Percentiles rank a stretch among this genome's conserved stretches.
These are phyloP conservation scores for Heteromyza rotundicornis DNA, from an alignment of 2,888 invertebrate genomes.

Conservation along the genomic window DNA sequence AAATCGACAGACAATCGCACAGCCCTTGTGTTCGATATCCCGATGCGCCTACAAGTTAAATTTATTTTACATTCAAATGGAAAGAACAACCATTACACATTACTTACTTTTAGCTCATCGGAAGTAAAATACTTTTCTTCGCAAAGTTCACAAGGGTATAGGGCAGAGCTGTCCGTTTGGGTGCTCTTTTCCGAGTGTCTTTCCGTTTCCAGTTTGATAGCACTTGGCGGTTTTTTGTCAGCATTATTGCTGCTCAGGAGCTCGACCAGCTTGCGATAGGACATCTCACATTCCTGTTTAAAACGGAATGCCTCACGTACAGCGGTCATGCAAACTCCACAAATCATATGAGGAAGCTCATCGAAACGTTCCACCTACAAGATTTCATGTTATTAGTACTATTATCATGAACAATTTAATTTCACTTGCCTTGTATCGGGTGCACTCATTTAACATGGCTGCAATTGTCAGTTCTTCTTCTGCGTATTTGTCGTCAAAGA, in stretches of 20 bases:
- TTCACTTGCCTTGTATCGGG: constrained; percentile 34
- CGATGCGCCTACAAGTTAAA: constrained; percentile 26
- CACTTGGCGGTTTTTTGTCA: background rate
- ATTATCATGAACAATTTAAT: background rate
- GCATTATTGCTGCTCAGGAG: constrained; percentile 21
- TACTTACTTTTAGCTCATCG: constrained; percentile 30
- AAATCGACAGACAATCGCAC: constrained; percentile 47
- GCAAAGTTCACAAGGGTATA: constrained; percentile 42
- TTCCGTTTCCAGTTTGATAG: background rate
- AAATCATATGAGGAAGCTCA: constrained; percentile 51
- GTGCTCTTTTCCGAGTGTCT: constrained; percentile 25
- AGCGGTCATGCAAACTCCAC: constrained; percentile 44
- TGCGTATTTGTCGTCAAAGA: constrained; percentile 35
- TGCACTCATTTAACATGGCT: constrained; percentile 44
- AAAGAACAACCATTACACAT: background rate
- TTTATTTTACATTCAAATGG: no score
- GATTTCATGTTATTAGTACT: background rate
- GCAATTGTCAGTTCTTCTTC: constrained; percentile 30
- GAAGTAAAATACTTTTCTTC: constrained; percentile 35
- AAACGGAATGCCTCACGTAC: constrained; percentile 49
- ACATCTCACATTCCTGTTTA: constrained; percentile 47
- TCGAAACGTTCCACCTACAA: constrained; percentile 56
- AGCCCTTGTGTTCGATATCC: constrained; percentile 26
- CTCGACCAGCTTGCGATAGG: constrained; percentile 36
- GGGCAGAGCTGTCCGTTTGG: constrained; percentile 34